Percentiles rank a stretch among this genome's conserved stretches.
These are phyloP conservation scores for Sphenodon punctatus DNA, from an alignment of 2,797 vertebrate genomes.

Conservation along the genomic window DNA sequence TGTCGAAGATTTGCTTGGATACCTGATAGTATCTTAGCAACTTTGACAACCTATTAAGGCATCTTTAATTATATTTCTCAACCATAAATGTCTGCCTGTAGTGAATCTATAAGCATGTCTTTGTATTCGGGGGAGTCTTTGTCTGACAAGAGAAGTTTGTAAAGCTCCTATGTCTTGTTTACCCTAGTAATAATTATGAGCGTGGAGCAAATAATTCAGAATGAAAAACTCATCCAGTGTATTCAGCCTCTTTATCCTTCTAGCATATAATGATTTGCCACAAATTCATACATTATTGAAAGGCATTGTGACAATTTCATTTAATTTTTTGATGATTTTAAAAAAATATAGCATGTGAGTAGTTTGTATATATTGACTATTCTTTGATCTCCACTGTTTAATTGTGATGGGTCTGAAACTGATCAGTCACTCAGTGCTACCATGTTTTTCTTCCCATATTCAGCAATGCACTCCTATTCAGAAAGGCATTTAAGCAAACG, in stretches of 20 bases:
- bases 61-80: slow-evolving; percentile 40
- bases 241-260: not conserved
- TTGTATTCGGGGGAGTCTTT: not conserved
- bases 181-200: slow-evolving; percentile 20
- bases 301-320: not conserved
- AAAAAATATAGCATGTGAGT: not conserved
- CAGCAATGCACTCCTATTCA: not conserved
- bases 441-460: not conserved
- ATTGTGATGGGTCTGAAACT: not conserved
- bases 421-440: not conserved
- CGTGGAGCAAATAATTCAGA: slow-evolving; percentile 1
- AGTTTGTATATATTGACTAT: fast-evolving
- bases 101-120: not conserved
- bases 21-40: slow-evolving; percentile 55
- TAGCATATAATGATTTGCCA: not conserved
- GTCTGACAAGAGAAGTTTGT: not conserved
- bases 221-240: slow-evolving; percentile 24
- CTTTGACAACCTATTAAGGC: slow-evolving; percentile 49
- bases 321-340: not conserved
- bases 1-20: not conserved
- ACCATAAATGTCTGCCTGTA: not conserved
- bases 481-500: not conserved
- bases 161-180: slow-evolving; percentile 11
- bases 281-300: not conserved
- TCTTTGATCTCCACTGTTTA: not conserved